Conservation (phyloP, 2,113 vertebrate genomes). For the Cinclus cinclus region DNA sequence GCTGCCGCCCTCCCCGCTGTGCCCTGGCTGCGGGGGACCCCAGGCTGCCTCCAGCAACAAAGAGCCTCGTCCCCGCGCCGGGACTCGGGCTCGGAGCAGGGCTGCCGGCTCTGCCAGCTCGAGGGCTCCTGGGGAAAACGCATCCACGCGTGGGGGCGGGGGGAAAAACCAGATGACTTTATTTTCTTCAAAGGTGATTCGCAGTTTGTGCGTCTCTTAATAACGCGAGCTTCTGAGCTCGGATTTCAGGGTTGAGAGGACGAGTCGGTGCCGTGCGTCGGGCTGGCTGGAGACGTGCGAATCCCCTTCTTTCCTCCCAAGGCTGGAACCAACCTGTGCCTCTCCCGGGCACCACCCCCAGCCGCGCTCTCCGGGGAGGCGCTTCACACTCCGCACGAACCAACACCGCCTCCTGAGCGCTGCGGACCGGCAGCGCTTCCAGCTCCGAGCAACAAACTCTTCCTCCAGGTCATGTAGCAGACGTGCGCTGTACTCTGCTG, state of each 20-base stretch:
- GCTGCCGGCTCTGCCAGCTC: not conserved
- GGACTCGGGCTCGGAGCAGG: not conserved
- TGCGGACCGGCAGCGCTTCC: fast-evolving
- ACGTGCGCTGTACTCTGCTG: not conserved
- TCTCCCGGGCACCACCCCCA: not conserved
- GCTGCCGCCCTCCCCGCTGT: not conserved
- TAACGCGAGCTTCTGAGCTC: not conserved
- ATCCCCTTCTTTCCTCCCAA: not conserved
- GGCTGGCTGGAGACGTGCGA: not conserved
- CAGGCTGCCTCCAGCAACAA: not conserved
- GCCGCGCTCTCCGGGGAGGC: not conserved
- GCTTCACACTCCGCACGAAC: not conserved
- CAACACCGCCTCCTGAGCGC: not conserved
- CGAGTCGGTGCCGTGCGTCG: not conserved
- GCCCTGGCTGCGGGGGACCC: not conserved
- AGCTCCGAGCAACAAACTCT: not conserved
- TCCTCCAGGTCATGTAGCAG: not conserved
- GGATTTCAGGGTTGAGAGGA: not conserved
- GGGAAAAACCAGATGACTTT: not conserved
- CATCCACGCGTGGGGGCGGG: not conserved
- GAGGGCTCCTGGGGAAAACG: not conserved
- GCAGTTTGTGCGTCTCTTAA: not conserved
- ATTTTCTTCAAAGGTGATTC: not conserved
- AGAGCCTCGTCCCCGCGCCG: not conserved
- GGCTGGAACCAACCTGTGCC: not conserved